A percentile compares a stretch with the other conserved stretches of the same genome.
Evolutionary conservation across 2,797 vertebrate genomes (phyloP).

Genomic region (Rallus crepitans): DNA sequence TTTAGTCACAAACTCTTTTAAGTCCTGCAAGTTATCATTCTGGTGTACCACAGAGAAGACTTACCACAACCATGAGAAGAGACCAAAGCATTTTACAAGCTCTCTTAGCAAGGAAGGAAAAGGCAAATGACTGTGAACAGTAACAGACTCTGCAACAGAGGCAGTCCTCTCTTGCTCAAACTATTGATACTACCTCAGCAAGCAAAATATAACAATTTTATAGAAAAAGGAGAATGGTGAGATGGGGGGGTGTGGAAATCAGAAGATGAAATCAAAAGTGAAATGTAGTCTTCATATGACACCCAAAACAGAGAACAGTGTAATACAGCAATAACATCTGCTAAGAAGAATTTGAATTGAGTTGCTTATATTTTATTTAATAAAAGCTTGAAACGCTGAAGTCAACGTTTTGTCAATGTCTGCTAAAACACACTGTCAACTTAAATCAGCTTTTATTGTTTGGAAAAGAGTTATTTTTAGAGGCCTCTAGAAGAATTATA

Average conservation of each 20-base stretch:
- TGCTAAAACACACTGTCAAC: not conserved
- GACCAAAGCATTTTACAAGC: not conserved
- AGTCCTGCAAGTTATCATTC: not conserved
- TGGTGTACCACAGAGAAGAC: not conserved
- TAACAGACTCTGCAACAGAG: not conserved
- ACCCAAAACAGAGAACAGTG: not conserved
- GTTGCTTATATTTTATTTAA: not conserved
- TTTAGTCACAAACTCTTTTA: too few relatives aligned
- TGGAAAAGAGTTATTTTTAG: not conserved
- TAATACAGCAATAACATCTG: not conserved
- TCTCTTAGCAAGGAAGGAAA: not conserved
- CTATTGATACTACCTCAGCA: not conserved
- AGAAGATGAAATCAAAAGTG: not conserved
- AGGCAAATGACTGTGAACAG: not conserved
- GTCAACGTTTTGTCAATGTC: not conserved
- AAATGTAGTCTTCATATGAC: not conserved
- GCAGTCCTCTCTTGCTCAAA: not conserved
- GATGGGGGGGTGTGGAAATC: not conserved
- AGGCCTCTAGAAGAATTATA: not conserved
- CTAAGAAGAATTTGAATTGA: not conserved
- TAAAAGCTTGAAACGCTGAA: constrained; percentile 1
- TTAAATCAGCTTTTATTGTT: not conserved
- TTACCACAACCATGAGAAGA: not conserved
- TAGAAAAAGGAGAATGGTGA: not conserved
- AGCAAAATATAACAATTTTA: not conserved